Percentiles rank a stretch among this genome's conserved stretches.
Evolutionary conservation across 2,113 vertebrate genomes (phyloP).

Genomic region (Phasianus colchicus): DNA sequence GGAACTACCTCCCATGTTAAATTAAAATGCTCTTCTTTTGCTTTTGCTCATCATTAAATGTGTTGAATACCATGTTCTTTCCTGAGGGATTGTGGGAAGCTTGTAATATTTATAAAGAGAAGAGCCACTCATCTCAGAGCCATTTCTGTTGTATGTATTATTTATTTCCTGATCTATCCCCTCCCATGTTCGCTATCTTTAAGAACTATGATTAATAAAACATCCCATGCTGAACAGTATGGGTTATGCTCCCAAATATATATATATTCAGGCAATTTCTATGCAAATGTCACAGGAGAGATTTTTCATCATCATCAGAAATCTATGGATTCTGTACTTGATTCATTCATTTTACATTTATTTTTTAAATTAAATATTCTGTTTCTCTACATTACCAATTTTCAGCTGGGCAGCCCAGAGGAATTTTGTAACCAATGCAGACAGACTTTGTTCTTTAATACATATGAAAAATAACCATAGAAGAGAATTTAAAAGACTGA

Average conservation of each 20-base stretch:
- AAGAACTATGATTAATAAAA: conserved; percentile 83
- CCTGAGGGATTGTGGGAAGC: conserved; percentile 72
- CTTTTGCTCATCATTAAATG: conserved; percentile 75
- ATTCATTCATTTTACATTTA: conserved; percentile 37
- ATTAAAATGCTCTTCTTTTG: conserved; percentile 74
- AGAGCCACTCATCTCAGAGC: conserved; percentile 77
- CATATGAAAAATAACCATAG: conserved; percentile 1
- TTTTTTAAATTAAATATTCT: conserved; percentile 64
- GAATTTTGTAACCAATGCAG: conserved; percentile 17
- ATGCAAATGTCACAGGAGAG: conserved; percentile 56
- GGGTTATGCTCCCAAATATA: conserved; percentile 68
- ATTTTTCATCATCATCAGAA: conserved; percentile 44
- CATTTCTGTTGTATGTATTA: conserved; percentile 81
- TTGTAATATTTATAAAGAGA: conserved; percentile 84
- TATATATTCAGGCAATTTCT: conserved; percentile 67
- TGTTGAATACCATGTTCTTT: conserved; percentile 76
- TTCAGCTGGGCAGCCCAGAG: conserved; percentile 48
- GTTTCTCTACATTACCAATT: conserved; percentile 37
- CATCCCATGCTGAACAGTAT: conserved; percentile 74
- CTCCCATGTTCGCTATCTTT: conserved; percentile 76
- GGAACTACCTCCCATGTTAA: conserved; percentile 52
- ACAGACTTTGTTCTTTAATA: conserved; percentile 16
- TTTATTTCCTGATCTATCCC: conserved; percentile 79
- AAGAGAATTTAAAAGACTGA: conserved; percentile 36
- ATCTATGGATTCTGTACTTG: conserved; percentile 18